Evolutionary conservation across 2,797 vertebrate species (phyloP), one percentile per base, ranked within the genome.

Genomic region (Crocidura indochinensis): DNA sequence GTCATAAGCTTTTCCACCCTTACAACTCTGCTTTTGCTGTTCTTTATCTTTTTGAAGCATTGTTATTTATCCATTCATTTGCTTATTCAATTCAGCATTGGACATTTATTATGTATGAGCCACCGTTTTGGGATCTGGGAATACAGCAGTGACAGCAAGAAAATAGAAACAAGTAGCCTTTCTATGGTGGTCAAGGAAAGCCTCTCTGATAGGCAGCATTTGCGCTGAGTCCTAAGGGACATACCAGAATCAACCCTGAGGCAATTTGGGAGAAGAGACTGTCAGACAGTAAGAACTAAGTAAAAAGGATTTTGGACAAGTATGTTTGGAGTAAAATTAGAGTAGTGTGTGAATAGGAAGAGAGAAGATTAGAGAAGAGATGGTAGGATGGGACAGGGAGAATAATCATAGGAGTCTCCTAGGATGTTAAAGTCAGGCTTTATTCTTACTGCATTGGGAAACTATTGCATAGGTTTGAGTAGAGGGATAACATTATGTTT

Each of bases 1-100:
- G 0, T 0, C 11, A 0, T n/a, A 8, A 29, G 10, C 14, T 19
- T 31, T 19, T 9, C 31, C 20, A 0, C 22, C 62, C 49, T 24
- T 0, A 1, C 65, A 20, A 0, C 26, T 47, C 26, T 31, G 44
- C 65, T 26, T 71, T 27, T 27, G 2, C 8, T n/a, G 0, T 78
- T 74, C 47, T 67, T 1, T 26, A 27, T 15, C 51, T 17, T 56
- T 38, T 17, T 62, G 31, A 60, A 73, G 27, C 67, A 10, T 9
- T 74, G 19, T 44, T 46, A 49, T 78, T 73, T 24, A 17, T 15
- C 20, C 17, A 1, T 64, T 8, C 56, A 60, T 60, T 60, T 20
- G 22, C 47, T n/a, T 51, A 0, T 46, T 47, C 31, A 26, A 29
- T 69, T 12, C 20, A 15, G 22, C 9, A n/a, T n/a, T 8, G 10